These are phyloP conservation scores for Himalopsyche phryganea DNA, from an alignment of 1,140 invertebrate species.

Conservation along the genomic window DNA sequence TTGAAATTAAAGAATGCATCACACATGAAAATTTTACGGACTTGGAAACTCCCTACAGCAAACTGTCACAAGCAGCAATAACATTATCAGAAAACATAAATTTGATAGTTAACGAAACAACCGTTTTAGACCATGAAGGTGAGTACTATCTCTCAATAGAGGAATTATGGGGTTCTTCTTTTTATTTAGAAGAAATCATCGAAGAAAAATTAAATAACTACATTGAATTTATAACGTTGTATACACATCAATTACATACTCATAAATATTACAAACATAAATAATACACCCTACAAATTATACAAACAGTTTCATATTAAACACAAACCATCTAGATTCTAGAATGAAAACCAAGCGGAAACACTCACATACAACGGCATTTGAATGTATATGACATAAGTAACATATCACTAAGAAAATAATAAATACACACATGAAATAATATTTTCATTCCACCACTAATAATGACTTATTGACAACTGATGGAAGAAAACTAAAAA, in stretches of 20 bases:
- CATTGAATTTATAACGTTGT: background rate
- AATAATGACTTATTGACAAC: no score
- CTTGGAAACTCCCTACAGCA: constrained; percentile 4
- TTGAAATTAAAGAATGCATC: constrained; percentile 32
- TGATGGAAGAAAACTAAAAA: no score
- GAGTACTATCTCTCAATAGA: constrained; percentile 36
- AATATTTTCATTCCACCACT: no score
- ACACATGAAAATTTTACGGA: constrained; percentile 18
- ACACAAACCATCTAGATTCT: no score
- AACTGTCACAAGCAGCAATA: constrained; percentile 15
- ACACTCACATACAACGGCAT: no score
- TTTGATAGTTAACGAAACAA: constrained; percentile 23
- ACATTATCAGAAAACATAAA: constrained; percentile 25
- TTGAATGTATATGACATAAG: no score
- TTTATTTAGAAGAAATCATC: constrained; percentile 29
- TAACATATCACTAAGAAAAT: no score
- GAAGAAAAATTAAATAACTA: background rate
- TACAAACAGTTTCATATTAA: no score
- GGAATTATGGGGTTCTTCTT: constrained; percentile 13
- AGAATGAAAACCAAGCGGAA: no score
- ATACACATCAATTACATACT: background rate
- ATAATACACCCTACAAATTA: constrained; percentile 47
- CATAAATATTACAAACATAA: constrained; percentile 41
- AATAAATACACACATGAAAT: no score
- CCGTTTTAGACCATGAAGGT: constrained; percentile 28